Evolutionary conservation across 92 coral and sea anemone species (phyloP), one percentile per base, ranked within the genome.

Genomic region (Isaurus tuberculatus): DNA sequence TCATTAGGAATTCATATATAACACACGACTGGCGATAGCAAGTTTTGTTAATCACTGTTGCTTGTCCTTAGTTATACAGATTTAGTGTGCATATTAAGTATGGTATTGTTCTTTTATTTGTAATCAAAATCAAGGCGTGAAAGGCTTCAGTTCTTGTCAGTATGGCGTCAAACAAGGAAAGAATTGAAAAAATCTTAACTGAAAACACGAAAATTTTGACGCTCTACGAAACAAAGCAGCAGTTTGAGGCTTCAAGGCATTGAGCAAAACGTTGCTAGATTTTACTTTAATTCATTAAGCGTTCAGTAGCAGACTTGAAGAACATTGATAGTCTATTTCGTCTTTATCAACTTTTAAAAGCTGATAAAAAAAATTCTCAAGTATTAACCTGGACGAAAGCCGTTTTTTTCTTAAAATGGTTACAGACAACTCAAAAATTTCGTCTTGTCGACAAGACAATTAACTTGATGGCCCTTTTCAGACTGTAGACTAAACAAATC

Each of bases 61-160:
- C 32, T 51, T 77, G n/a, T 63, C 33, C 23, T 26, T 57, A 34
- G 55, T 77, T 57, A 20, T 60, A 57, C 31, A 74, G 80, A 60
- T 77, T 58, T 77, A 25, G 58, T 77, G 30, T 31, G 49, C 42
- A 36, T 37, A 30, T 33, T 55, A 57, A 33, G 37, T 32, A 53
- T 3, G 13, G 29, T 14, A n/a, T 57, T 34, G 58, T 15, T 46
- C 64, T 32, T 16, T 73, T 25, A 16, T 46, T 73, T 29, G 65
- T 42, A 25, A 36, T 70, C 28, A 19, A 19, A 20, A 55, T 33
- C 73, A 33, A 33, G 33, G 22, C 17, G 33, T 27, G 33, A 26
- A 63, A 63, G 3, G 23, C 63, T 55, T 20, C n/a, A n/a, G n/a
- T n/a, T n/a, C 23, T 55, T 15, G 33, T 64, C 15, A 28, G 10